Percentiles rank a stretch among this genome's conserved stretches.
Evolutionary conservation across 2,797 vertebrate genomes (phyloP).

Genomic region (Halcyon leucocephala): DNA sequence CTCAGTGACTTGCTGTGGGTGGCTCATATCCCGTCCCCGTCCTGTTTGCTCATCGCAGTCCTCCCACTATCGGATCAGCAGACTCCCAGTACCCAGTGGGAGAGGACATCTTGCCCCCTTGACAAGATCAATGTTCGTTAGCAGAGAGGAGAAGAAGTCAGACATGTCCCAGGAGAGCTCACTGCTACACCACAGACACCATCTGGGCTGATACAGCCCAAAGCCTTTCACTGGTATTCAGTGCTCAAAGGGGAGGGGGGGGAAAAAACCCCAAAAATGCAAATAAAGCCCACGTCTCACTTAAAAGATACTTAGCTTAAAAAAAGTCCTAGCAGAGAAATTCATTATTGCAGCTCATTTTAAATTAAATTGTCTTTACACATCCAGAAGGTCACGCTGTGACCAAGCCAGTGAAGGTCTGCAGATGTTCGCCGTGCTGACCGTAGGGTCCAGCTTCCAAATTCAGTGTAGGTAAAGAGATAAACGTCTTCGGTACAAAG

Average conservation of each 20-base stretch:
- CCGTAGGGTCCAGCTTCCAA: background rate
- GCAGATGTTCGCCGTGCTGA: background rate
- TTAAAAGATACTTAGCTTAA: background rate
- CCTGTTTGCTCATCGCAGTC: background rate
- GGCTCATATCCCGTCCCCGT: background rate
- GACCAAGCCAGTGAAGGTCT: background rate
- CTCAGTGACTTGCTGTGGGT: background rate
- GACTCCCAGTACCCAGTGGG: rapidly evolving
- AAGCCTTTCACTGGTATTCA: background rate
- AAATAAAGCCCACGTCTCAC: background rate
- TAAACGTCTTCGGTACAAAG: background rate
- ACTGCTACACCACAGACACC: background rate
- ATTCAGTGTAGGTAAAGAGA: background rate
- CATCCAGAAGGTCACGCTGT: background rate
- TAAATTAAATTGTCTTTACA: background rate
- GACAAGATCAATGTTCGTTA: background rate
- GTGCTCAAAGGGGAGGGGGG: background rate
- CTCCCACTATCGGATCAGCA: background rate
- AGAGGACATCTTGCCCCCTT: background rate
- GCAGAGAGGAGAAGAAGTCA: background rate
- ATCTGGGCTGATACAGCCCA: background rate
- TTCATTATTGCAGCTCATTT: background rate
- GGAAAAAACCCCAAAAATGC: background rate
- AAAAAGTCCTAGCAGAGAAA: background rate
- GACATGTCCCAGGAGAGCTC: background rate